Evolutionary conservation across 2,113 vertebrate genomes (phyloP).

Genomic region (Grallaria varia): DNA sequence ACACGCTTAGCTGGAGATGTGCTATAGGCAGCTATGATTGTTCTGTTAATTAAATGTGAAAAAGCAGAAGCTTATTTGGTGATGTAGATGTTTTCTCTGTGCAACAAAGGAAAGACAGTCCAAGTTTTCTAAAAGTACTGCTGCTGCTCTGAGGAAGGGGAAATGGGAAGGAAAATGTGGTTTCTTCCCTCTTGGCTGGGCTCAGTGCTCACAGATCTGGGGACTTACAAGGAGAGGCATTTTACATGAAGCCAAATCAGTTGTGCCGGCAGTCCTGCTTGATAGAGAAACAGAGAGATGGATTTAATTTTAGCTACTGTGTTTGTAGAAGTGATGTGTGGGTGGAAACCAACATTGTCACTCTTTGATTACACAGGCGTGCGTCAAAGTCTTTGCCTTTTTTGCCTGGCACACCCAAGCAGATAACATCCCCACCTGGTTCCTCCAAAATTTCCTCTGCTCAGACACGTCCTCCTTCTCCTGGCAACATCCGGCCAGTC

Average conservation of each 20-base stretch:
- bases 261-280: neutral
- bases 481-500: conserved; percentile 87
- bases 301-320: neutral
- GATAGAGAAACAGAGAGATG: neutral
- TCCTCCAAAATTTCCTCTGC: conserved; percentile 68
- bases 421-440: conserved; percentile 72
- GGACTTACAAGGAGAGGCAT: neutral
- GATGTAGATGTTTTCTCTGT: neutral
- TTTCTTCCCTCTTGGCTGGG: neutral
- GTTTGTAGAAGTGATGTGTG: neutral
- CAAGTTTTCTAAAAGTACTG: neutral
- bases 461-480: conserved; percentile 72
- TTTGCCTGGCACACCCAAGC: conserved; percentile 81
- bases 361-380: conserved; percentile 65
- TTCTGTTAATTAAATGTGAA: neutral
- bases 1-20: neutral
- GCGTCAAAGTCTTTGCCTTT: conserved; percentile 75
- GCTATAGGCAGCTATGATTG: neutral
- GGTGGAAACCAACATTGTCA: neutral
- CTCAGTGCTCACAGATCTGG: neutral
- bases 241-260: neutral
- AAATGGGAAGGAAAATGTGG: neutral
- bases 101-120: neutral
- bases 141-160: neutral
- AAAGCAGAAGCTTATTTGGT: neutral